phyloP scores from a whole-genome alignment of 1,140 invertebrate genomes.

The Stegodyphus mimosarum region DNA sequence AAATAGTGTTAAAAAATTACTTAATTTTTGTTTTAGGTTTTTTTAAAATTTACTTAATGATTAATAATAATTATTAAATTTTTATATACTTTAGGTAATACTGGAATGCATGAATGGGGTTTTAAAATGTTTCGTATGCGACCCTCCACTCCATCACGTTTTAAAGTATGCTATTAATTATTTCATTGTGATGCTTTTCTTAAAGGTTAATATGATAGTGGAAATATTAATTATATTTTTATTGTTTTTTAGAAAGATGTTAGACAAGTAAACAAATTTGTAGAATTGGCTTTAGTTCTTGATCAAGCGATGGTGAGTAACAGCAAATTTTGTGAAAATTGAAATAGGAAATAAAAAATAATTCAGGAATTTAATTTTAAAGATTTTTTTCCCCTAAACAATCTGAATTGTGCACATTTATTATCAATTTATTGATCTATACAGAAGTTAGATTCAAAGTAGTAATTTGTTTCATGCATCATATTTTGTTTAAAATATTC shows the following conservation, averaged over 20 bases:
- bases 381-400: no score
- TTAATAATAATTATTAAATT: not conserved
- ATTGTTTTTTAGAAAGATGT: slow-evolving; percentile 75
- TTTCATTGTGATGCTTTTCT: not conserved
- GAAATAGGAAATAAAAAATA: no score
- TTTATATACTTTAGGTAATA: slow-evolving; percentile 72
- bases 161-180: slow-evolving; percentile 33
- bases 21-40: not conserved
- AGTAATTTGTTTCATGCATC: no score
- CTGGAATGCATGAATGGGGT: slow-evolving; percentile 80
- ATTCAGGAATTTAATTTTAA: no score
- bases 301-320: slow-evolving; percentile 86
- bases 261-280: slow-evolving; percentile 88
- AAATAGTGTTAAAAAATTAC: not conserved
- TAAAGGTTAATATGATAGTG: not conserved
- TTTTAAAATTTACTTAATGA: not conserved
- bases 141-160: slow-evolving; percentile 40
- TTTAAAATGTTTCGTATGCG: slow-evolving; percentile 66
- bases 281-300: slow-evolving; percentile 90
- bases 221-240: no score
- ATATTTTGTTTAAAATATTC: no score
- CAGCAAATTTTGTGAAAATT: not conserved
- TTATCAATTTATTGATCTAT: not conserved
- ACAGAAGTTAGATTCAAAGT: not conserved
- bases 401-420: no score